A percentile compares a stretch with the other conserved stretches of the same genome.
Conservation (phyloP, 2,113 vertebrate genomes). For the Glaucidium brasilianum region DNA sequence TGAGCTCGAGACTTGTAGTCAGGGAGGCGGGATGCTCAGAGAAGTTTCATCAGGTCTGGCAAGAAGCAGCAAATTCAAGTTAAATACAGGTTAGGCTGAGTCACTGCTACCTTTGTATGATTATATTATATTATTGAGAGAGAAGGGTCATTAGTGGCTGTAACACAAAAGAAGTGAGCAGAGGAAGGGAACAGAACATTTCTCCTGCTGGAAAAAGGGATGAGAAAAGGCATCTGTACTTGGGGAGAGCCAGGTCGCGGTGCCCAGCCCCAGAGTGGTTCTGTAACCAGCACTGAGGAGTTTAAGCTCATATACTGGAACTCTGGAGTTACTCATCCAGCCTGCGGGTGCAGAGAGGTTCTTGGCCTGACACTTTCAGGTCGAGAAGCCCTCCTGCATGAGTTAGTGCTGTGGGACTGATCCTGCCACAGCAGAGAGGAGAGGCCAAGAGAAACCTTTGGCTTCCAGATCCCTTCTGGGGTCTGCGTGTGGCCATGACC, state of each 20-base stretch:
- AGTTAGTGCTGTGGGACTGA: accelerated
- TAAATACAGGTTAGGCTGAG: slow-evolving; percentile 1
- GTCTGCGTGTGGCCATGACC: accelerated
- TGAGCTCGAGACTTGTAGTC: neutral
- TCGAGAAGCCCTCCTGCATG: accelerated
- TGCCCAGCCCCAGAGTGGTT: accelerated
- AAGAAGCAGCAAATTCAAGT: neutral
- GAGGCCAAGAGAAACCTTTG: neutral
- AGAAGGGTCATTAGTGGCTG: neutral
- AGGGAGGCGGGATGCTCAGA: neutral
- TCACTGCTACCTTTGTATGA: neutral
- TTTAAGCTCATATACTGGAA: neutral
- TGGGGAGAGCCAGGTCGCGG: accelerated
- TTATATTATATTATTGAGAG: neutral
- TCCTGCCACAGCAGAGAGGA: neutral
- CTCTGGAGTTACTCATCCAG: neutral
- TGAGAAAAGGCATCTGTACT: neutral
- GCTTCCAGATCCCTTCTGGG: neutral
- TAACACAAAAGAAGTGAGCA: neutral
- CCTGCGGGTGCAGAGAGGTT: accelerated
- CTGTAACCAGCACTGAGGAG: accelerated
- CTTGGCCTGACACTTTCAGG: neutral
- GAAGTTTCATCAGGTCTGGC: slow-evolving; percentile 8
- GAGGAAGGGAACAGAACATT: neutral
- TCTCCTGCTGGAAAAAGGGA: neutral